Evolutionary conservation across 1,140 invertebrate species (phyloP).

Genomic region (Polypedilum pembai): DNA sequence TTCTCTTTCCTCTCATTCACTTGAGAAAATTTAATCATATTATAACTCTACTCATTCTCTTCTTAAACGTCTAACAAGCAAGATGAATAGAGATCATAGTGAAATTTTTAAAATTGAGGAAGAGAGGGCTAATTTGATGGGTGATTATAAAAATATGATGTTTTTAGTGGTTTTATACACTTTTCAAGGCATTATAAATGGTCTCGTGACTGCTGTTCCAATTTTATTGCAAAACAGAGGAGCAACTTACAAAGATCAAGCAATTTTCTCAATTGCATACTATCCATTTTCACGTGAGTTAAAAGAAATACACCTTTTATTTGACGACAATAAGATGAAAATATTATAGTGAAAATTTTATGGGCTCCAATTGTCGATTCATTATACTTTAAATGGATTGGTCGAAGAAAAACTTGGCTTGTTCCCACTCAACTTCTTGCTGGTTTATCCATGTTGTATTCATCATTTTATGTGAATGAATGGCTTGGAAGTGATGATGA

Average conservation of each 20-base stretch:
- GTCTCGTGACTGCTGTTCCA: constrained; percentile 87
- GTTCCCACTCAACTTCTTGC: constrained; percentile 77
- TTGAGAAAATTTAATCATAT: not conserved
- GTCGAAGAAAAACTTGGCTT: constrained; percentile 94
- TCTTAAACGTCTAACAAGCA: not conserved
- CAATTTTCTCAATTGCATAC: constrained; percentile 95
- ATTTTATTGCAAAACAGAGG: constrained; percentile 88
- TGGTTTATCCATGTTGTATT: constrained; percentile 69
- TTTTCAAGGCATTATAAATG: constrained; percentile 93
- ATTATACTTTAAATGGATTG: constrained; percentile 72
- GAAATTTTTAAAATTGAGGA: not conserved
- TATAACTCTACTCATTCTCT: not conserved
- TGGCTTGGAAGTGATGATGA: constrained; percentile 57
- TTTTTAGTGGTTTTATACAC: constrained; percentile 87
- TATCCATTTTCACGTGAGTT: constrained; percentile 83
- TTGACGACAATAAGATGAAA: not conserved
- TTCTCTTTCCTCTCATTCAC: not conserved
- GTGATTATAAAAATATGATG: constrained; percentile 69
- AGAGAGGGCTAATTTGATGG: constrained; percentile 35
- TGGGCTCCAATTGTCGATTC: constrained; percentile 99
- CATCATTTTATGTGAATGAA: constrained; percentile 62
- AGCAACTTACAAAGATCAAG: constrained; percentile 87
- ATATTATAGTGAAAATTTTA: constrained; percentile 67
- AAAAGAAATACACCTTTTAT: not conserved
- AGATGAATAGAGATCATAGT: not conserved